A percentile compares a stretch with the other conserved stretches of the same genome.
Evolutionary conservation across 2,888 invertebrate species (phyloP).

Genomic region (Idaea aversata): DNA sequence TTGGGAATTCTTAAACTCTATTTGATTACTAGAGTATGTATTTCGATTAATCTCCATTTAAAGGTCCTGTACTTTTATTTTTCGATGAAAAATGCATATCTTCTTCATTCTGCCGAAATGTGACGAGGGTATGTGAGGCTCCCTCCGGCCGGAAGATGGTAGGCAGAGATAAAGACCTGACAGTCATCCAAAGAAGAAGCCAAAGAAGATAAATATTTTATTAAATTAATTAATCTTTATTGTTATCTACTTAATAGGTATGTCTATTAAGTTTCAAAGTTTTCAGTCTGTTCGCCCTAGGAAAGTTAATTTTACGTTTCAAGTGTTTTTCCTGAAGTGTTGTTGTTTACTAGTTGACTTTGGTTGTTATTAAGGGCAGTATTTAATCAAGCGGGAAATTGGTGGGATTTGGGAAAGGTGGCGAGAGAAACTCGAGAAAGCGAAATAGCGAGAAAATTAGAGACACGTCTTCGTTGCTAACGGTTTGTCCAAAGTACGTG

Average conservation of each 20-base stretch:
- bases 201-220: too few relatives aligned
- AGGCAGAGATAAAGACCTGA: too few relatives aligned
- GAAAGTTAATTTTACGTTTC: constrained; percentile 23
- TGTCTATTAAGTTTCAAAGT: neutral
- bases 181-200: too few relatives aligned
- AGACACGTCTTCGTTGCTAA: neutral
- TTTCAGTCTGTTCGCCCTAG: neutral
- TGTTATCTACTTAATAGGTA: neutral
- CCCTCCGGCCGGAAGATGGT: too few relatives aligned
- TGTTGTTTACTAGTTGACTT: constrained; percentile 6
- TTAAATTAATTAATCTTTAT: too few relatives aligned
- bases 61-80: too few relatives aligned
- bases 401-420: neutral
- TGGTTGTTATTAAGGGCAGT: constrained; percentile 1
- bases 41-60: too few relatives aligned
- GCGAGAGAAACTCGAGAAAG: neutral
- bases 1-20: too few relatives aligned
- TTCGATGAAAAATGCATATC: too few relatives aligned
- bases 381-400: neutral
- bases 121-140: too few relatives aligned
- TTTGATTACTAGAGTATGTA: too few relatives aligned
- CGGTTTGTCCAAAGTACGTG: neutral
- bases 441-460: neutral
- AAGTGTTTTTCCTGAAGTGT: constrained; percentile 13
- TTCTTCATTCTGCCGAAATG: too few relatives aligned